Evolutionary conservation across 2,113 vertebrate genomes (phyloP).

Genomic region (Melozone crissalis): DNA sequence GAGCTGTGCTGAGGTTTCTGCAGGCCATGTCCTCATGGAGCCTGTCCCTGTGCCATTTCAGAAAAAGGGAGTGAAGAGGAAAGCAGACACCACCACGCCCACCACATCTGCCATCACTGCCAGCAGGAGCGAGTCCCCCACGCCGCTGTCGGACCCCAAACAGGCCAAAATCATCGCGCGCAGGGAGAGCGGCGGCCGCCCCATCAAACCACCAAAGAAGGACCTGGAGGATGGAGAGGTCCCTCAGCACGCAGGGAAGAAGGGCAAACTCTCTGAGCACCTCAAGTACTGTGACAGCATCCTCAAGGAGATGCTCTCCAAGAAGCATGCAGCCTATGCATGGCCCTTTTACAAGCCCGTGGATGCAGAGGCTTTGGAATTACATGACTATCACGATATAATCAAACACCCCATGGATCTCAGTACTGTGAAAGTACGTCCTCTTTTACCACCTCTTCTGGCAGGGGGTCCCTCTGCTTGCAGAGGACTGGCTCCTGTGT

Average conservation of each 20-base stretch:
- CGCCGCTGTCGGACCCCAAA: constrained; percentile 78
- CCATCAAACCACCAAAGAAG: constrained; percentile 86
- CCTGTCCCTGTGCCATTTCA: constrained; percentile 35
- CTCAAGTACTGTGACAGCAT: constrained; percentile 89
- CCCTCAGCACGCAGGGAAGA: constrained; percentile 74
- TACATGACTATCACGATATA: constrained; percentile 96
- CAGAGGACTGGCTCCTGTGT: constrained; percentile 6
- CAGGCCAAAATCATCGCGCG: constrained; percentile 82
- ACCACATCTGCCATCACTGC: constrained; percentile 91
- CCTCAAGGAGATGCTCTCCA: constrained; percentile 93
- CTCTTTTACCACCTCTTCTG: constrained; percentile 6
- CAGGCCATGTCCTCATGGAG: accelerated
- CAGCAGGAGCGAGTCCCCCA: constrained; percentile 78
- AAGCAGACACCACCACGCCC: constrained; percentile 95
- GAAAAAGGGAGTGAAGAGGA: constrained; percentile 98
- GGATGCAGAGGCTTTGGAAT: constrained; percentile 88
- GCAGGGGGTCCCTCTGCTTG: constrained; percentile 20
- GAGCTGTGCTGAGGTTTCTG: not conserved
- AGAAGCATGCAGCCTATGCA: constrained; percentile 89
- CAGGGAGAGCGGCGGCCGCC: constrained; percentile 78
- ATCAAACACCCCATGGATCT: constrained; percentile 99
- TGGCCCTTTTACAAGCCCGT: constrained; percentile 98
- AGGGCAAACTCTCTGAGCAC: constrained; percentile 80
- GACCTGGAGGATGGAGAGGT: constrained; percentile 81
- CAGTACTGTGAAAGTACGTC: constrained; percentile 90